Base-by-base conservation (phyloP, 2,888 invertebrate genomes). In the Globia sparganii region DNA sequence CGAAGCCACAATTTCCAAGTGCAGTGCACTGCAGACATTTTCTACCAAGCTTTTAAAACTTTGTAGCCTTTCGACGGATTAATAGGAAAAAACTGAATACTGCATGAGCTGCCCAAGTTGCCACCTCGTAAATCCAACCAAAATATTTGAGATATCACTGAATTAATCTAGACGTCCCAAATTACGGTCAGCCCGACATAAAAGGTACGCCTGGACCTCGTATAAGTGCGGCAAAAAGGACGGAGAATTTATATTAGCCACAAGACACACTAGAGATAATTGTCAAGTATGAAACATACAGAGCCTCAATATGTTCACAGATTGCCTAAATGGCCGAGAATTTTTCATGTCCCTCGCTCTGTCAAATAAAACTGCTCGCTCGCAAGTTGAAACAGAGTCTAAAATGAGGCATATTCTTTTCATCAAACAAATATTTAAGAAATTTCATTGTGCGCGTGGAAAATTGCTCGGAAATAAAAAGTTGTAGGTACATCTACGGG, bases 401-500 rank as follows among this genome's bases (percentile, higher is more conserved):
- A 74, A 77, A 85, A 79, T 87, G 64, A 69, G 56, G 53, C 31
- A 72, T 76, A 76, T 79, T 68, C 70, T 72, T 77, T 65, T 65
- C 72, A 65, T 72, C 62, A 61, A 83, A 75, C 79, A 78, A 81
- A 85, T 78, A 80, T 84, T 87, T 81, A 78, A 82, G 78, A 74
- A 84, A 81, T 84, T 86, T 84, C 73, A 82, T 84, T 85, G 82
- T 79, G 75, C 77, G 82, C 78, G 61, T 84, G 79, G 75, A 66
- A 85, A 82, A 87, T 85, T 80, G 73, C 77, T 77, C 40, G 69
- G 82, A 84, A 82, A 88, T 85, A 85, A 87, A 88, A 87, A 78
- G 71, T 85, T 80, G 69, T 88, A n/a, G n/a, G n/a, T n/a, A 79
- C 75, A 69, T 84, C 73, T 73, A 70, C 77, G 58, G 72, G 80